Evolutionary conservation across 2,113 vertebrate genomes (phyloP), one percentile per base, ranked within the genome.

Genomic region (Anguilla rostrata): DNA sequence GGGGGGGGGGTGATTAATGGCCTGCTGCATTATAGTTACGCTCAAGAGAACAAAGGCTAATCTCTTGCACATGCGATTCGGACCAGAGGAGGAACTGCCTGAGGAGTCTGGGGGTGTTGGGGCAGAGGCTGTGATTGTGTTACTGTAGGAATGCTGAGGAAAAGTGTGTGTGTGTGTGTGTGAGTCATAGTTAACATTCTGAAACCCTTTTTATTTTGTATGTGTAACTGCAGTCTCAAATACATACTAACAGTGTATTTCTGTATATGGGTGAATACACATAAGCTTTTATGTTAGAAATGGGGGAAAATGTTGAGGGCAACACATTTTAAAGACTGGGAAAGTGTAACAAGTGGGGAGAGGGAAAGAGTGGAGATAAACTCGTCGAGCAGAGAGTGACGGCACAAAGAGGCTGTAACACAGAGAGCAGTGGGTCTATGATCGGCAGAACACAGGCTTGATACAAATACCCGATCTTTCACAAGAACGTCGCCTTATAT

Each of bases 1-100:
- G 91, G 91, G 57, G 91, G 91, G 43, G 41, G 43, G 43, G 85
- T 88, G 87, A 85, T 86, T 89, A 89, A 87, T 57, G 22, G 57
- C 75, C 80, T 29, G 43, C 26, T 84, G 20, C 85, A 63, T 85
- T 86, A 60, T 82, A 29, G 85, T 80, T 14, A 80, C 40, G 5
- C 79, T 66, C 39, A 26, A 39, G 39, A 83, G 75, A 79, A 86
- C 84, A 86, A 83, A 82, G 82, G 78, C 41, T 87, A 63, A 87
- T 82, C 60, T 75, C 82, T 56, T 84, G 56, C 83, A 87, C 79
- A 83, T 84, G 39, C 34, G 63, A 57, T 46, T 60, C 56, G 14
- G 75, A 22, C 9, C 7, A 43, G 29, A 75, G 22, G 26, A 80
- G 46, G 78, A 80, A 93, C 40, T 53, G 46, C 78, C 34, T 53